Evolutionary conservation across 2,113 vertebrate species (phyloP), one percentile per base, ranked within the genome.

Genomic region (Dunckerocampus dactyliophorus): DNA sequence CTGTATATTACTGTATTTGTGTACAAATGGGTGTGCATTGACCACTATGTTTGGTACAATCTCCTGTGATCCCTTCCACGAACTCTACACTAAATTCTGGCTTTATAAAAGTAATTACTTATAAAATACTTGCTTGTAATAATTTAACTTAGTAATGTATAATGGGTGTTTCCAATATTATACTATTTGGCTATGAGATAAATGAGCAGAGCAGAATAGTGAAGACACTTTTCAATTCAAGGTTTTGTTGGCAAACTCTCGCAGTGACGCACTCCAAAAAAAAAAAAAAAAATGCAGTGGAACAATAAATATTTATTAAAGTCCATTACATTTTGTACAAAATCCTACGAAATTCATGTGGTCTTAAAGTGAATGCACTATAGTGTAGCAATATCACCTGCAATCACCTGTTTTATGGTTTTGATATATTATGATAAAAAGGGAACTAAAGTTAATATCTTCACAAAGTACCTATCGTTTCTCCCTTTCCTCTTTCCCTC

Each of bases 401-500:
- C 13, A 13, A 56, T 56, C 20, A n/a, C 39, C 31, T 42, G 2
- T n/a, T 39, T 34, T 14, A 14, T 20, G 53, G 6, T 19, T 55
- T 19, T 65, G 48, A 77, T 87, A 78, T 83, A 78, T 68, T 69
- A 81, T 81, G 76, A 66, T 83, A 15, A 67, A 74, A 69, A 69
- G 63, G 65, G 4, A 39, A 63, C 62, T 59, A 52, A 56, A 83
- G 88, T 80, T 81, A 81, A 72, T 47, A 77, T 74, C 14, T 63
- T 62, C 67, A 60, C 70, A 50, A 57, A 70, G 28, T 67, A 53
- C 54, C 14, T 61, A 64, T 78, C 62, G 84, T 24, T 67, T 53
- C 79, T 74, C 88, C 81, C 68, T 55, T 88, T 81, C 86, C 88
- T 80, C 59, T 81, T 81, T 67, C 85, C 89, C 85, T 82, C 85